Conservation (phyloP, 2,888 invertebrate species). For the Tuberolachnus salignus region DNA sequence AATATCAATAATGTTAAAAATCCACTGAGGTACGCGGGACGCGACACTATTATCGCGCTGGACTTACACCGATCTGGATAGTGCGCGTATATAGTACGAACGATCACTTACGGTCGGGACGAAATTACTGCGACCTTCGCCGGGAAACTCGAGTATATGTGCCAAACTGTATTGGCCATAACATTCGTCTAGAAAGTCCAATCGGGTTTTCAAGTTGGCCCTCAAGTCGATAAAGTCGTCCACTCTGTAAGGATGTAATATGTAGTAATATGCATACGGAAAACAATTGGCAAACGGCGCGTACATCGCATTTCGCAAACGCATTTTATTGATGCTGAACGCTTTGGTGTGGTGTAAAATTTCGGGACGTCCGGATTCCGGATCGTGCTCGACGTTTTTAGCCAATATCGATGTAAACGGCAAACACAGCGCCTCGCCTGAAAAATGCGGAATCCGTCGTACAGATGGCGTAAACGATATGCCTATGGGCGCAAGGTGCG, state of each 20-base stretch:
- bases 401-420: conserved; percentile 3
- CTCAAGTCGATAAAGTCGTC: conserved; percentile 25
- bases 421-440: neutral
- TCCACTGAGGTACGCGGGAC: no score
- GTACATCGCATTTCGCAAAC: conserved; percentile 15
- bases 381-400: neutral
- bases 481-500: neutral
- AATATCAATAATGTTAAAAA: no score
- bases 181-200: conserved; percentile 19
- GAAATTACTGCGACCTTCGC: conserved; percentile 6
- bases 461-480: neutral
- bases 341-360: conserved; percentile 3
- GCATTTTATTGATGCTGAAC: neutral
- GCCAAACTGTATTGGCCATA: conserved; percentile 41
- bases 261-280: no score
- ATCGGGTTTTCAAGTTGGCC: neutral
- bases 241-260: no score
- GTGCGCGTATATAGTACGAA: no score
- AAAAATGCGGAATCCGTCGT: no score
- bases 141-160: conserved; percentile 20
- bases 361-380: conserved; percentile 24
- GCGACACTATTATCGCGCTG: no score
- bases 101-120: conserved; percentile 27
- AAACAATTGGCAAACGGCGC: no score
- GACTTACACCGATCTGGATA: no score